phyloP scores from a whole-genome alignment of 2,797 vertebrate species.

The Emydoidea blandingii region DNA sequence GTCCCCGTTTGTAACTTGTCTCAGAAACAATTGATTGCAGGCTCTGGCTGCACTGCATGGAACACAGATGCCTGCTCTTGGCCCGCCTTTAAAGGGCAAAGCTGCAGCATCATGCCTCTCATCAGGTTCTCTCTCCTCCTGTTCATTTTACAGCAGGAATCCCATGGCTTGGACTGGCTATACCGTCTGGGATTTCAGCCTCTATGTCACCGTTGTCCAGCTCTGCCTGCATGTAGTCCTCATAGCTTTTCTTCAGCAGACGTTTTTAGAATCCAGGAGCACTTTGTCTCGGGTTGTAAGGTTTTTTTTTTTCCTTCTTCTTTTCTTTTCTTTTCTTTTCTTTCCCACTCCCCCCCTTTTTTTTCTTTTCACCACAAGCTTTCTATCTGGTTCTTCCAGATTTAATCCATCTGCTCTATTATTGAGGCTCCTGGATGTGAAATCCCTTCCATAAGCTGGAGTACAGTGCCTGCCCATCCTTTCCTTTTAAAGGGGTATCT shows the following conservation, averaged over 20 bases:
- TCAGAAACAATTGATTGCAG: constrained; percentile 64
- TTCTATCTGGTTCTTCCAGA: constrained; percentile 44
- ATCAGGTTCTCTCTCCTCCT: not conserved
- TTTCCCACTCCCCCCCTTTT: not conserved
- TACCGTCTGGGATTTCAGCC: constrained; percentile 64
- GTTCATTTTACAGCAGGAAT: constrained; percentile 24
- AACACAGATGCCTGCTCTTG: constrained; percentile 70
- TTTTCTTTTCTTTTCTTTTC: not conserved
- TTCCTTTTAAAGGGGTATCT: not conserved
- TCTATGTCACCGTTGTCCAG: constrained; percentile 46
- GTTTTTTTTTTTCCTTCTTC: not conserved
- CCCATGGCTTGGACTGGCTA: constrained; percentile 56
- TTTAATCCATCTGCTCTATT: not conserved
- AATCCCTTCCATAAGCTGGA: not conserved
- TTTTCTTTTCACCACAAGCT: not conserved
- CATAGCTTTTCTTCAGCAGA: constrained; percentile 11
- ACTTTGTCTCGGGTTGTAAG: not conserved
- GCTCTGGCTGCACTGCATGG: constrained; percentile 49
- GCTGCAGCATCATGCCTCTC: not conserved
- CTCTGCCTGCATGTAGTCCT: fast-evolving
- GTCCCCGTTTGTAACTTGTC: constrained; percentile 47
- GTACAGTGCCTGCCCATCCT: not conserved
- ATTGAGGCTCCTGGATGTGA: not conserved
- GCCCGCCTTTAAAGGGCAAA: constrained; percentile 76
- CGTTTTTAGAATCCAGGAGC: not conserved